Conservation (phyloP, 2,797 vertebrate genomes). For the Cheirogaleus major region DNA sequence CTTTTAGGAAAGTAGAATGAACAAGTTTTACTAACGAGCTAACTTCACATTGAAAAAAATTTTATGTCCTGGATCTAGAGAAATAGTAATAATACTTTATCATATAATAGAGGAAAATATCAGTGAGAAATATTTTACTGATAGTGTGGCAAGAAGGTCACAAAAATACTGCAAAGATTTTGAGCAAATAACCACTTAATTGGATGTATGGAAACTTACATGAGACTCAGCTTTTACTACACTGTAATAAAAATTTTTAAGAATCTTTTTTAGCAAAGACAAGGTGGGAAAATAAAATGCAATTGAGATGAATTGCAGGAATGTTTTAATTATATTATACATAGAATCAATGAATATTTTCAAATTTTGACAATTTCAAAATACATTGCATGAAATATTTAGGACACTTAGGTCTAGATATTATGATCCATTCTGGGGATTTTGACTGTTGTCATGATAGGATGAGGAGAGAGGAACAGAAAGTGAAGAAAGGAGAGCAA, state of each 20-base stretch:
- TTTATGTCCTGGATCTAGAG: background rate
- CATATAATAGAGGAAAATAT: conserved; percentile 3
- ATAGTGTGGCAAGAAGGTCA: background rate
- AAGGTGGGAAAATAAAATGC: background rate
- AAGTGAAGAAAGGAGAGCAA: background rate
- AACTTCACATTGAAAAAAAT: conserved; percentile 2
- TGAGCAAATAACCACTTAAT: conserved; percentile 21
- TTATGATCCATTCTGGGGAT: background rate
- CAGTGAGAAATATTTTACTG: conserved; percentile 38
- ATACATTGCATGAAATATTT: conserved; percentile 7
- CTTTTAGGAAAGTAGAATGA: conserved; percentile 35
- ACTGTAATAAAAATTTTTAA: conserved; percentile 35
- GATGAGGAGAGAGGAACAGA: background rate
- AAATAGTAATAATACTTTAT: conserved; percentile 23
- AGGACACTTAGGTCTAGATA: background rate
- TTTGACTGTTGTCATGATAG: background rate
- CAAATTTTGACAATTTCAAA: conserved; percentile 17
- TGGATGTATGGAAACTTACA: background rate
- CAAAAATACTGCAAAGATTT: conserved; percentile 20
- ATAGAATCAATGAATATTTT: conserved; percentile 47
- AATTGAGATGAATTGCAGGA: background rate
- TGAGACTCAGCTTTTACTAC: background rate
- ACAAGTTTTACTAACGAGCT: background rate
- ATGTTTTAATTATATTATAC: conserved; percentile 53
- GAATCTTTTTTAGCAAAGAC: background rate